Percentiles rank a stretch among this genome's conserved stretches.
These are phyloP conservation scores for Lepidostoma basale DNA, from an alignment of 1,140 invertebrate genomes.

Conservation along the genomic window DNA sequence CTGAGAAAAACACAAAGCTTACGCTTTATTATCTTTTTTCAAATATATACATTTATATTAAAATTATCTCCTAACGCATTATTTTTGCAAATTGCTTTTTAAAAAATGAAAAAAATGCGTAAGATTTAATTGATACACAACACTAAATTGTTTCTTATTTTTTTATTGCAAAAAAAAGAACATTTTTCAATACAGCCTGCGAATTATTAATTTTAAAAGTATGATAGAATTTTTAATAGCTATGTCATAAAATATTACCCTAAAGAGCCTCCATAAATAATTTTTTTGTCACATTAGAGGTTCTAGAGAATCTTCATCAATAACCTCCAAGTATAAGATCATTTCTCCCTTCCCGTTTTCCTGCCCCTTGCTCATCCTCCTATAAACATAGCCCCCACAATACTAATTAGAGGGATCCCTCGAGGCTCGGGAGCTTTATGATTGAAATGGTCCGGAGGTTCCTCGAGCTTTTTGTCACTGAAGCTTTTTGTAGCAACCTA, in stretches of 20 bases:
- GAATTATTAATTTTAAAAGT: not conserved
- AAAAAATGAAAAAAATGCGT: not conserved
- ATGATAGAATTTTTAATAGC: not conserved
- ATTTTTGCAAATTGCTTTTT: not conserved
- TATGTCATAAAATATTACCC: not conserved
- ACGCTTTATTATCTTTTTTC: not conserved
- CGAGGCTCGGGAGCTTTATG: slow-evolving; percentile 35
- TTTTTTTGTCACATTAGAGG: not conserved
- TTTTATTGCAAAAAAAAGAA: not conserved
- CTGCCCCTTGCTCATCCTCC: not conserved
- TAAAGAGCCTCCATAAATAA: not conserved
- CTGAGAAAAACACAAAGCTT: not conserved
- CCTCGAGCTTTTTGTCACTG: slow-evolving; percentile 37
- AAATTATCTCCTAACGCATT: not conserved
- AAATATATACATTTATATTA: not conserved
- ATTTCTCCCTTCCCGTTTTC: not conserved
- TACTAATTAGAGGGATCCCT: slow-evolving; percentile 43
- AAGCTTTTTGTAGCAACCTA: slow-evolving; percentile 22
- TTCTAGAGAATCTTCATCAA: slow-evolving; percentile 14
- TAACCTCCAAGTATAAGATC: not conserved
- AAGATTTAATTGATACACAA: not conserved
- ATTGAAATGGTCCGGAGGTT: slow-evolving; percentile 36
- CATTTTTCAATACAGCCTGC: not conserved
- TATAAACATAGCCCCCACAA: slow-evolving; percentile 22
- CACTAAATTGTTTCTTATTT: not conserved